Conservation (phyloP, 2,888 invertebrate genomes). For the Spisula subtruncata region DNA sequence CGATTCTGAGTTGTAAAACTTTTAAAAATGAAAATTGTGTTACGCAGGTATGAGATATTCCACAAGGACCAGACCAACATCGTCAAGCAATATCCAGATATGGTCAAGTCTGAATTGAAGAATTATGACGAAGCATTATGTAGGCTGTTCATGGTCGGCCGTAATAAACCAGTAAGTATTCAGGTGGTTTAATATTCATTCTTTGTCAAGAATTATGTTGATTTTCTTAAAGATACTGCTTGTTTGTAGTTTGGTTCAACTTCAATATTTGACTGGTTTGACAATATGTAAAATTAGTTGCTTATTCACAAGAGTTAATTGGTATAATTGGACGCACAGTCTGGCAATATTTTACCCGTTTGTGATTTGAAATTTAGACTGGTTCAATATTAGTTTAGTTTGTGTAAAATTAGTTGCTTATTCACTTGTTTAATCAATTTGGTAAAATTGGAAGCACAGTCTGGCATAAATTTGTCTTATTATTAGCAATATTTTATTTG, state of each 20-base stretch:
- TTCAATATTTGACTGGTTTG: too few relatives aligned
- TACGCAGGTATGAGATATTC: slow-evolving; percentile 85
- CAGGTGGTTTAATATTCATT: neutral
- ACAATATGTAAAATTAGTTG: too few relatives aligned
- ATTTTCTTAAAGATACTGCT: too few relatives aligned
- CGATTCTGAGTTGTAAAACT: too few relatives aligned
- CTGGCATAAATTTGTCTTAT: neutral
- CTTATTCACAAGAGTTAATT: too few relatives aligned
- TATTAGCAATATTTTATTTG: neutral
- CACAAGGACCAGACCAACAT: slow-evolving; percentile 84
- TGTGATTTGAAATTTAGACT: too few relatives aligned
- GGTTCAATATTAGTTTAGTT: too few relatives aligned
- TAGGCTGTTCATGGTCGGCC: slow-evolving; percentile 82
- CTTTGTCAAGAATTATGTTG: too few relatives aligned
- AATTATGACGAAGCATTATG: slow-evolving; percentile 84
- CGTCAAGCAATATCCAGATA: slow-evolving; percentile 85
- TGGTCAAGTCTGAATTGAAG: slow-evolving; percentile 84
- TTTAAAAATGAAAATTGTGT: neutral
- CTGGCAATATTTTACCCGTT: neutral
- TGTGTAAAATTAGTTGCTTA: too few relatives aligned
- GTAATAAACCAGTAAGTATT: slow-evolving; percentile 77
- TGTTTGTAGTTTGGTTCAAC: too few relatives aligned
- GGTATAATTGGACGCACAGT: neutral
- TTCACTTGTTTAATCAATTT: too few relatives aligned
- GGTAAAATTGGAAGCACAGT: neutral